Evolutionary conservation across 2,888 invertebrate genomes (phyloP).

Genomic region (Drosophila nigricruria): DNA sequence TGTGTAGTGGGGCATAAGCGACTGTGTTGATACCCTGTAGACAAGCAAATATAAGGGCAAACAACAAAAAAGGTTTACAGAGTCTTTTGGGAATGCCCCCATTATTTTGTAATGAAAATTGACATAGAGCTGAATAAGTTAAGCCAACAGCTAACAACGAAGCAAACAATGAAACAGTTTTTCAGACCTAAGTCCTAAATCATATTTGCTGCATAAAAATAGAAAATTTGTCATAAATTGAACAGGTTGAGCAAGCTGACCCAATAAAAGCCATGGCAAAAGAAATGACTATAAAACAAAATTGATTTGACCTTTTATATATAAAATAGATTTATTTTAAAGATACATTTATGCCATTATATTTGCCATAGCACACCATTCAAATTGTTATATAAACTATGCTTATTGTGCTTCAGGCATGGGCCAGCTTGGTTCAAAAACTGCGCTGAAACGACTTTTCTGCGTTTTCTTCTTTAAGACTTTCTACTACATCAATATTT

Average conservation of each 20-base stretch:
- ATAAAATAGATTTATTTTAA: neutral
- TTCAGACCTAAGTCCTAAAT: neutral
- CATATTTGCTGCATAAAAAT: neutral
- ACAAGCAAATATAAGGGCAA: too few species aligned
- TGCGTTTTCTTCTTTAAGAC: neutral
- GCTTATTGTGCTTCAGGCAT: neutral
- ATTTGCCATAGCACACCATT: accelerated
- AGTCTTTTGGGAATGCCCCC: neutral
- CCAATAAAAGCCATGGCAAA: neutral
- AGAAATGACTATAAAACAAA: neutral
- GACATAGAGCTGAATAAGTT: neutral
- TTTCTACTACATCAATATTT: neutral
- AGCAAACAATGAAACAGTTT: neutral
- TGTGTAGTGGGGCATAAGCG: neutral
- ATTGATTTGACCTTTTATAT: neutral
- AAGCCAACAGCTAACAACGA: too few species aligned
- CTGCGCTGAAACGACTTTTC: neutral
- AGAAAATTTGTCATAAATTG: neutral
- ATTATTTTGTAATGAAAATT: neutral
- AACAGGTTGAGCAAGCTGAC: neutral
- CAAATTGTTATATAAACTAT: neutral
- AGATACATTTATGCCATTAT: neutral
- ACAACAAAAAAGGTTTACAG: too few species aligned
- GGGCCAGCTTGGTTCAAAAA: too few species aligned
- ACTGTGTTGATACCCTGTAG: neutral